Percentiles rank a stretch among this genome's conserved stretches.
Conservation (phyloP, 2,797 vertebrate species). For the Phrynocephalus guinanensis region DNA sequence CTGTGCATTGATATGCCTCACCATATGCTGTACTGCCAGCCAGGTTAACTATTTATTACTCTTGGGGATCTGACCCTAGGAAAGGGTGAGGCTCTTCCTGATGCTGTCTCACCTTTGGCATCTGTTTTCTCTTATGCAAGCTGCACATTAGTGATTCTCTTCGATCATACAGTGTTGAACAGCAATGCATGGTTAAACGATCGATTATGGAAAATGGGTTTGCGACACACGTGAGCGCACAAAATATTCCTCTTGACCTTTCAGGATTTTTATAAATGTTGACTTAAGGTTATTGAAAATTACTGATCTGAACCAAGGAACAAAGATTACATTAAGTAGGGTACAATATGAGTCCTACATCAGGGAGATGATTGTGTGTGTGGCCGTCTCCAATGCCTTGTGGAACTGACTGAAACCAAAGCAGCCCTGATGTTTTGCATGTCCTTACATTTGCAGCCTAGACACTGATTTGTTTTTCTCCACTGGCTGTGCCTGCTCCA, state of each 20-base stretch:
- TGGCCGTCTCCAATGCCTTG: conserved; percentile 15
- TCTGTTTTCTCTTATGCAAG: conserved; percentile 24
- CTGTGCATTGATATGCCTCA: background rate
- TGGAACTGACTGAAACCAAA: conserved; percentile 35
- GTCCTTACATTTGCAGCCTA: conserved; percentile 31
- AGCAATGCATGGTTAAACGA: conserved; percentile 26
- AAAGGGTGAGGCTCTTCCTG: conserved; percentile 1
- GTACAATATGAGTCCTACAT: conserved; percentile 9
- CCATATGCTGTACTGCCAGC: background rate
- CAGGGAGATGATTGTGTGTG: background rate
- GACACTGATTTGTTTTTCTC: background rate
- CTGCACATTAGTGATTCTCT: background rate
- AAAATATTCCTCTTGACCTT: conserved; percentile 29
- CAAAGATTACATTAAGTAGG: conserved; percentile 33
- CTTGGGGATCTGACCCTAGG: background rate
- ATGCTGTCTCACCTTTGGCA: background rate
- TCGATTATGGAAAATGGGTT: conserved; percentile 33
- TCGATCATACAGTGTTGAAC: conserved; percentile 5
- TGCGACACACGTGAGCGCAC: background rate
- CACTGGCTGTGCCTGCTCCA: background rate
- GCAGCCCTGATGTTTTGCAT: conserved; percentile 29
- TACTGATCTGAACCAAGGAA: conserved; percentile 20
- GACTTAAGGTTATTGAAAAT: conserved; percentile 32
- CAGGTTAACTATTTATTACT: conserved; percentile 13
- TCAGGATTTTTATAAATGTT: conserved; percentile 43